Conservation (phyloP, 2,113 vertebrate species). For the Protomyctophum bolini region DNA sequence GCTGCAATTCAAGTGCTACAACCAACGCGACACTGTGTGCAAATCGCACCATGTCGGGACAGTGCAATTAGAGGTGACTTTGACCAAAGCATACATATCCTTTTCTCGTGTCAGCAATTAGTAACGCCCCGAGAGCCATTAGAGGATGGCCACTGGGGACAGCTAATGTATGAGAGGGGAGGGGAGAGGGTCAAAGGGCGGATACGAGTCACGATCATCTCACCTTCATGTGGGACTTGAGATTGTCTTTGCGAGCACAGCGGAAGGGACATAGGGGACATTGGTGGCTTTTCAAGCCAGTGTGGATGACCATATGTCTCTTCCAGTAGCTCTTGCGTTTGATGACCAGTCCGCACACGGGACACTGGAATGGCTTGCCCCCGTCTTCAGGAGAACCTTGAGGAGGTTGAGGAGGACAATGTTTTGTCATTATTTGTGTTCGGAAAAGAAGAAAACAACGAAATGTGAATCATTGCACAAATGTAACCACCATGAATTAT, state of each 20-base stretch:
- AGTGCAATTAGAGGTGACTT: constrained; percentile 20
- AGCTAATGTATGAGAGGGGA: not conserved
- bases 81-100: constrained; percentile 22
- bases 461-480: not conserved
- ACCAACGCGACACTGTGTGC: constrained; percentile 17
- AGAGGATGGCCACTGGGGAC: constrained; percentile 16
- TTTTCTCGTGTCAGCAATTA: constrained; percentile 36
- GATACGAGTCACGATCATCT: constrained; percentile 46
- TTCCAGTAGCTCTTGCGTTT: constrained; percentile 99
- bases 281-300: constrained; percentile 98
- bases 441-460: constrained; percentile 21
- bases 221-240: constrained; percentile 99
- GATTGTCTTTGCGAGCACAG: constrained; percentile 99
- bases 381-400: constrained; percentile 95
- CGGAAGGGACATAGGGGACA: constrained; percentile 98
- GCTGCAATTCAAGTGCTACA: not conserved
- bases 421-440: constrained; percentile 22
- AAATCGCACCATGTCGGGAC: constrained; percentile 10
- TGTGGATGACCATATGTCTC: constrained; percentile 99
- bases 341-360: constrained; percentile 98
- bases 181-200: not conserved
- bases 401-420: constrained; percentile 33
- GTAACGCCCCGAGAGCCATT: constrained; percentile 16
- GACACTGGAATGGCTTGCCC: constrained; percentile 98
- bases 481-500: too few relatives aligned